Evolutionary conservation across 2,113 vertebrate species (phyloP).

Genomic region (Indicator maculatus): DNA sequence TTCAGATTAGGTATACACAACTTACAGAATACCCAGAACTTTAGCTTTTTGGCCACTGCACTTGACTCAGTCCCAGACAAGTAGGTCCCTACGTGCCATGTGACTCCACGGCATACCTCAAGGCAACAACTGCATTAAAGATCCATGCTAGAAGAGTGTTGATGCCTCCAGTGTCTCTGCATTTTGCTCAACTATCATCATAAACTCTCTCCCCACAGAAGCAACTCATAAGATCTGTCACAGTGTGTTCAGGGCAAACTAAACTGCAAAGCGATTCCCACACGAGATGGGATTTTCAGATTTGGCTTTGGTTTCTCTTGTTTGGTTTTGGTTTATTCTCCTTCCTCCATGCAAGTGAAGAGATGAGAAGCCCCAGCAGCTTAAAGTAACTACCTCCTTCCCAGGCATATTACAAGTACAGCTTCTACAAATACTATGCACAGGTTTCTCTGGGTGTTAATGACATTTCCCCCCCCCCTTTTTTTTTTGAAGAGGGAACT

Average conservation of each 20-base stretch:
- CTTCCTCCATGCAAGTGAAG: background rate
- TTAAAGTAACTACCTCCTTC: background rate
- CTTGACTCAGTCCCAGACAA: background rate
- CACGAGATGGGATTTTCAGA: background rate
- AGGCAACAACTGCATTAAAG: background rate
- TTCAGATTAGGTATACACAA: background rate
- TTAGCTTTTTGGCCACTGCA: background rate
- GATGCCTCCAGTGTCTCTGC: background rate
- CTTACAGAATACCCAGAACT: background rate
- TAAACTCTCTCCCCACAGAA: background rate
- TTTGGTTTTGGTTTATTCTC: background rate
- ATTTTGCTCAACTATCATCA: background rate
- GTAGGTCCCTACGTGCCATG: background rate
- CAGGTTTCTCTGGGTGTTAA: background rate
- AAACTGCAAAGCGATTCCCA: background rate
- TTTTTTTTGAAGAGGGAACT: background rate
- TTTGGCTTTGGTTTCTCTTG: background rate
- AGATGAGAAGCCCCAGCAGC: background rate
- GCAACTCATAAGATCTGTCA: background rate
- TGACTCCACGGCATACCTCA: background rate
- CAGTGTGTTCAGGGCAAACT: background rate
- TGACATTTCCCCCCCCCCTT: background rate
- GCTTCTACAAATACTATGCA: background rate
- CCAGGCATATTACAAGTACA: background rate
- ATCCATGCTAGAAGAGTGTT: no score